Percentiles rank a stretch among this genome's conserved stretches.
These are phyloP conservation scores for Ridgeia piscesae DNA, from an alignment of 1,140 invertebrate genomes.

Conservation along the genomic window DNA sequence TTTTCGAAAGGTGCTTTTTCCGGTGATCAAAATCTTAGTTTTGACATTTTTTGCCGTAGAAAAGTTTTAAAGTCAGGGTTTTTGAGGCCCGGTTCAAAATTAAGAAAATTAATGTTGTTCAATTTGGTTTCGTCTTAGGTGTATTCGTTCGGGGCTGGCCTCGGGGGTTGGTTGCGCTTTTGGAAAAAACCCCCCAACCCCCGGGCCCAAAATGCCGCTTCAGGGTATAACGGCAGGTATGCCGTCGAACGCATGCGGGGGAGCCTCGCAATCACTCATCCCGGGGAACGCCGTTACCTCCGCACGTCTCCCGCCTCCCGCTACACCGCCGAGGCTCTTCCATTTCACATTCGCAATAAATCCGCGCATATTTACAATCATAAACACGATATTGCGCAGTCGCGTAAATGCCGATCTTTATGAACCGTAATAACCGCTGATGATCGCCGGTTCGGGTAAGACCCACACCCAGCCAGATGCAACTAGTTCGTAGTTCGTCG, in stretches of 20 bases:
- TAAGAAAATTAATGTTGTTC: too few relatives aligned
- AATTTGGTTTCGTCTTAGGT: neutral
- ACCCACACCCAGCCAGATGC: neutral
- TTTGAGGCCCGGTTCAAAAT: neutral
- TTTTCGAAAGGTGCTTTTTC: neutral
- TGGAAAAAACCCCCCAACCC: neutral
- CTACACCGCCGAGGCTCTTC: neutral
- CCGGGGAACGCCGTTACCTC: neutral
- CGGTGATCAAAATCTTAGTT: neutral
- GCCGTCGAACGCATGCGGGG: neutral
- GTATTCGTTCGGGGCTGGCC: neutral
- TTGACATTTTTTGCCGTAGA: neutral
- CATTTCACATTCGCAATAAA: neutral
- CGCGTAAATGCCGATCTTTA: neutral
- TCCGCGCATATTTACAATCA: too few relatives aligned
- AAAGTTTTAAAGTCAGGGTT: neutral
- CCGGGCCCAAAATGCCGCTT: too few relatives aligned
- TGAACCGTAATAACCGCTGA: neutral
- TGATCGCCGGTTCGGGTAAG: neutral
- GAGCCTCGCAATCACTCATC: neutral
- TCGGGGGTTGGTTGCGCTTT: neutral
- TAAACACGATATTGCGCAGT: neutral
- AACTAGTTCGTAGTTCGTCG: neutral
- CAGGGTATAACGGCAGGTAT: neutral
- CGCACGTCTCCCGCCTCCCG: neutral